Base-by-base conservation (phyloP, 2,113 vertebrate genomes). In the Sapajus apella region DNA sequence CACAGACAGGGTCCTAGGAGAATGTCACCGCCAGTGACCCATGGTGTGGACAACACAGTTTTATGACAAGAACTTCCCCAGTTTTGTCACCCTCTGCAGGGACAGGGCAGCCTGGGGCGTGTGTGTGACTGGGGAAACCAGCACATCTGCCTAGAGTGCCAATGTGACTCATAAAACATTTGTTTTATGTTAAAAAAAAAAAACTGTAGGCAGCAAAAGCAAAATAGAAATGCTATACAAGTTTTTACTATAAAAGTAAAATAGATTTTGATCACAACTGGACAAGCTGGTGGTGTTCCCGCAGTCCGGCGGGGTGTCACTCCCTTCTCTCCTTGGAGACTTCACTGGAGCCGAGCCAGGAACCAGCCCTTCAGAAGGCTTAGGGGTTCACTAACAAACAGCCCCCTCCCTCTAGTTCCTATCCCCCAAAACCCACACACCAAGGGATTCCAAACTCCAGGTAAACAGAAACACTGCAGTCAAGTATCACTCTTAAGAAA, bases 271-370 rank as follows among this genome's bases (percentile, higher is more conserved):
- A 76, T 55, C 2, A 2, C 55, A 72, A 72, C 40, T 80, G 64
- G 50, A 30, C 50, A 30, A 52, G 21, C 61, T 32, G 0, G 47
- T 40, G 27, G 40, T 9, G 6, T 47, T 40, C 11, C 40, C 6
- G 3, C 12, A 32, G n/a, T 13, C 58, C 27, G 0, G 0, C 10
- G 7, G 30, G 12, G 18, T 11, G 23, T 12, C 18, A 23, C 5
- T 72, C n/a, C 3, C 45, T 91, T 7, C 66, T 75, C 5, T 56
- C 45, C 81, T 64, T 73, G 45, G 66, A 91, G 37, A 40, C 10
- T 3, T 70, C 16, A 2, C 64, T 8, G n/a, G 30, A 93, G 13
- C 14, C 27, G 20, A 25, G 47, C 12, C n/a, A 79, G 72, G 21
- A 50, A 58, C 35, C 21, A 6, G 2, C 27, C 21, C 14, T 58